Evolutionary conservation across 2,797 vertebrate genomes (phyloP).

Genomic region (Adelosebastes latens): DNA sequence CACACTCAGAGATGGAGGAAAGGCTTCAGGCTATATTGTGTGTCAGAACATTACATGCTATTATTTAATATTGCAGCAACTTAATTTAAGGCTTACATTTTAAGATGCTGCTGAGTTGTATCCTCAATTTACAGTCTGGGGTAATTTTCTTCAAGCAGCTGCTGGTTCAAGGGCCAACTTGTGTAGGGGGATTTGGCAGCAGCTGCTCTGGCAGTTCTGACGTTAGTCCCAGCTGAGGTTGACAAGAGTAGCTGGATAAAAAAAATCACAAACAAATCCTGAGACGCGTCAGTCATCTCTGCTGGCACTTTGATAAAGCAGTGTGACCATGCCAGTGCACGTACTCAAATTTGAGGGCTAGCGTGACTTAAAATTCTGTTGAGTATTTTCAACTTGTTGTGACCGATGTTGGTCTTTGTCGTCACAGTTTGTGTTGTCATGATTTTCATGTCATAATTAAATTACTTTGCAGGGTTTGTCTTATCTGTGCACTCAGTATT

Average conservation of each 20-base stretch:
- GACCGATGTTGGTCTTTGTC: background rate
- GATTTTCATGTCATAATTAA: background rate
- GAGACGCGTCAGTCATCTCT: conserved; percentile 4
- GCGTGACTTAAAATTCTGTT: background rate
- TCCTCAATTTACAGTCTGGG: conserved; percentile 1
- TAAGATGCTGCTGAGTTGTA: conserved; percentile 5
- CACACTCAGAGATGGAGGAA: background rate
- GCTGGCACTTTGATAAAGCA: background rate
- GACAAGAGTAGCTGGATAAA: conserved; percentile 8
- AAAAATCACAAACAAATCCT: conserved; percentile 14
- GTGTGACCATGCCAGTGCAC: background rate
- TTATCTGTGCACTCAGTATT: background rate
- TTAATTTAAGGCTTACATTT: conserved; percentile 13
- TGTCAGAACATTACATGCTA: background rate
- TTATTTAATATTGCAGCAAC: background rate
- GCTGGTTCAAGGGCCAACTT: conserved; percentile 25
- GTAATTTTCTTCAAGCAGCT: conserved; percentile 43
- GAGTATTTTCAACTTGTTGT: background rate
- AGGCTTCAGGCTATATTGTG: background rate
- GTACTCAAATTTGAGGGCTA: background rate
- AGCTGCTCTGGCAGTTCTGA: conserved; percentile 25
- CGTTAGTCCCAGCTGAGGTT: conserved; percentile 11
- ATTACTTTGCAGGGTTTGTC: background rate
- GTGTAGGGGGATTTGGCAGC: conserved; percentile 42
- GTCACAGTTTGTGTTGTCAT: background rate